A percentile compares a stretch with the other conserved stretches of the same genome.
phyloP scores from a whole-genome alignment of 92 coral and sea anemone genomes.

The Nematostella vectensis region DNA sequence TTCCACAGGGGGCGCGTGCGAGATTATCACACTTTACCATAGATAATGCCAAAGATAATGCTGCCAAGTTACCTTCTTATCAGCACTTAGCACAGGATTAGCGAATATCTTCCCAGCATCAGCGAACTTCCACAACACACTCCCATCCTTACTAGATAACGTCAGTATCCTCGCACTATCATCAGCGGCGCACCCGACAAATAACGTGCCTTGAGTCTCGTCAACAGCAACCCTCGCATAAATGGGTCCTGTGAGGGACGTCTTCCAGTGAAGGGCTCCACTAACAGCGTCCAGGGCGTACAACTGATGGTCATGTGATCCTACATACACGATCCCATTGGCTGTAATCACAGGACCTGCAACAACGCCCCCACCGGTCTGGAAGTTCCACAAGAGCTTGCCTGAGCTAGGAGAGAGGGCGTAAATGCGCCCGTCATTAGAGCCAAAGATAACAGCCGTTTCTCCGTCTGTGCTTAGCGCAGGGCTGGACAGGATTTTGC shows the following conservation, averaged over 20 bases:
- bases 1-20: too few species aligned
- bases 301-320: conserved; percentile 46
- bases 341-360: conserved; percentile 50
- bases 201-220: conserved; percentile 43
- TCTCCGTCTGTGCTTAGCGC: conserved; percentile 61
- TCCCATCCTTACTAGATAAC: conserved; percentile 41
- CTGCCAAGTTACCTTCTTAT: conserved; percentile 26
- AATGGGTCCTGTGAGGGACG: conserved; percentile 45
- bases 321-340: conserved; percentile 43
- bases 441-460: conserved; percentile 47
- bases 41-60: too few species aligned
- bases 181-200: conserved; percentile 50
- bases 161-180: conserved; percentile 40
- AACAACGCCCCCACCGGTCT: conserved; percentile 53
- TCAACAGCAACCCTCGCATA: conserved; percentile 60
- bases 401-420: conserved; percentile 51
- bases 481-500: conserved; percentile 55
- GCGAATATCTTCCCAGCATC: conserved; percentile 53
- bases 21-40: too few species aligned
- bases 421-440: conserved; percentile 52
- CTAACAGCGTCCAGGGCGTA: conserved; percentile 44
- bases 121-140: conserved; percentile 53
- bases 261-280: conserved; percentile 55
- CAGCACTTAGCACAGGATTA: conserved; percentile 40
- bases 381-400: conserved; percentile 40